Evolutionary conservation across 2,797 vertebrate genomes (phyloP).

Genomic region (Pagetopsis macropterus): DNA sequence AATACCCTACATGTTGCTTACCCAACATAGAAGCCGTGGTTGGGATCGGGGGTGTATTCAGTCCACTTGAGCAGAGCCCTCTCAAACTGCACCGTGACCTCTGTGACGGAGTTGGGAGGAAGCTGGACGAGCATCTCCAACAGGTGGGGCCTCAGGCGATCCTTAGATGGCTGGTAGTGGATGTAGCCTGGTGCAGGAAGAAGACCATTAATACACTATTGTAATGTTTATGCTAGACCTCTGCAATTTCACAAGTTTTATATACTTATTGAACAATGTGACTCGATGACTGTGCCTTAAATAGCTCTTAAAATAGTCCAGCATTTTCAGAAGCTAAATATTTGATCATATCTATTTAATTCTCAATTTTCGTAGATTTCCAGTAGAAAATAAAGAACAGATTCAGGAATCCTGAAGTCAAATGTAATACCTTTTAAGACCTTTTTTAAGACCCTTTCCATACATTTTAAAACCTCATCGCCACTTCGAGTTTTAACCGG

Average conservation of each 20-base stretch:
- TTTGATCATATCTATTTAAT: too few species aligned
- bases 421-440: too few species aligned
- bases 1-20: conserved; percentile 61
- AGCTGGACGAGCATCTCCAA: conserved; percentile 98
- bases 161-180: conserved; percentile 96
- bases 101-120: conserved; percentile 93
- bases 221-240: background rate
- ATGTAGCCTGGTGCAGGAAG: conserved; percentile 87
- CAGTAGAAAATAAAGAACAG: too few species aligned
- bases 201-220: background rate
- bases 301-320: too few species aligned
- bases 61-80: conserved; percentile 97
- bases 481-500: too few species aligned
- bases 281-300: background rate
- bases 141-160: conserved; percentile 91
- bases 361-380: too few species aligned
- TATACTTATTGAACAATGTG: background rate
- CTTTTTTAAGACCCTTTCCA: too few species aligned
- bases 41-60: conserved; percentile 95
- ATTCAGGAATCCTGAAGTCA: too few species aligned
- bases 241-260: background rate
- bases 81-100: conserved; percentile 97
- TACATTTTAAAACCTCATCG: too few species aligned
- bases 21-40: conserved; percentile 96
- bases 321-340: too few species aligned